Evolutionary conservation across 2,888 invertebrate genomes (phyloP).

Genomic region (Zonitis immaculata): DNA sequence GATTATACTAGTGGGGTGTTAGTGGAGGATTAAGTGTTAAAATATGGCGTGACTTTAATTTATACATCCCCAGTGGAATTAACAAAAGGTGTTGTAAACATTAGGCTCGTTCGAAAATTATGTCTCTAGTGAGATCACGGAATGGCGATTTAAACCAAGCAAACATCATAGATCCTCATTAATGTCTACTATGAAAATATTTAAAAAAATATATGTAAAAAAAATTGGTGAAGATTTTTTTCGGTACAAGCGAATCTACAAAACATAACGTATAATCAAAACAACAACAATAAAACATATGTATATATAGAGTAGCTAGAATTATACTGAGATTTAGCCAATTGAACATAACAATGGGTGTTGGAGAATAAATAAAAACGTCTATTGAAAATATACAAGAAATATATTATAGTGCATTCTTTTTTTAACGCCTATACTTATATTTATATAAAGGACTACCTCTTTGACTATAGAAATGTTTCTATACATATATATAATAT

Average conservation of each 20-base stretch:
- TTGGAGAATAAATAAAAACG: background rate
- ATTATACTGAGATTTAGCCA: too few species aligned
- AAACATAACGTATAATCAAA: too few species aligned
- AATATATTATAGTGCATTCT: background rate
- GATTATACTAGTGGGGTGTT: background rate
- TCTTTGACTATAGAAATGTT: background rate
- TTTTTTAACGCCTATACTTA: background rate
- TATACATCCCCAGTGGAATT: constrained; percentile 4
- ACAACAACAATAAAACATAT: too few species aligned
- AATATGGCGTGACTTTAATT: constrained; percentile 6
- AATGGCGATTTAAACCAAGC: constrained; percentile 1
- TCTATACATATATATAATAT: too few species aligned
- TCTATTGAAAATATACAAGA: background rate
- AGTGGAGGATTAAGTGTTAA: background rate
- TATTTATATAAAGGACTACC: too few species aligned
- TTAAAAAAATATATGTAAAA: background rate
- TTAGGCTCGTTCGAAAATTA: constrained; percentile 1
- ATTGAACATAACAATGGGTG: background rate
- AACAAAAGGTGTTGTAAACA: constrained; percentile 7
- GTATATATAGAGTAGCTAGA: too few species aligned
- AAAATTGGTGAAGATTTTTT: background rate
- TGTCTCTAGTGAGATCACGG: constrained; percentile 1
- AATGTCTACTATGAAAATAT: background rate
- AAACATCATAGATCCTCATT: background rate
- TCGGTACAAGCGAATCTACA: background rate